Percentiles rank a stretch among this genome's conserved stretches.
These are phyloP conservation scores for Camponotus vicinus DNA, from an alignment of 1,140 invertebrate species.

Conservation along the genomic window DNA sequence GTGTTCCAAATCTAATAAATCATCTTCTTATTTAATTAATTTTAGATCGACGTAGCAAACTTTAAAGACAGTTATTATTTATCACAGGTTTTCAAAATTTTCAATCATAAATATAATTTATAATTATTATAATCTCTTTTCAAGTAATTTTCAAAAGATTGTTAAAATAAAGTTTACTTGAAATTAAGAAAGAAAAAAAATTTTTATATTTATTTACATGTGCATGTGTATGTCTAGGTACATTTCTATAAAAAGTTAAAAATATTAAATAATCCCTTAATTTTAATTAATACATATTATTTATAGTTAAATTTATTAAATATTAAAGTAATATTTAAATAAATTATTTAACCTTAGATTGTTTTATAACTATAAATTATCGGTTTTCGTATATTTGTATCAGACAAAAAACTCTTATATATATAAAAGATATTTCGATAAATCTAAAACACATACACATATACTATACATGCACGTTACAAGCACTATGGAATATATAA, in stretches of 20 bases:
- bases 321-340: too few relatives aligned
- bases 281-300: too few relatives aligned
- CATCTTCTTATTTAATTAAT: neutral
- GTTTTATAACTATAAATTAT: neutral
- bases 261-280: neutral
- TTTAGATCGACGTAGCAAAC: neutral
- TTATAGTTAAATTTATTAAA: too few relatives aligned
- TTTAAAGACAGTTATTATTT: neutral
- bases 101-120: neutral
- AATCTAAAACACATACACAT: neutral
- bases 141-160: neutral
- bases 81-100: neutral
- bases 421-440: neutral
- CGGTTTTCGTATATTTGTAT: neutral
- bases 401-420: neutral
- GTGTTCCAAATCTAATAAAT: neutral
- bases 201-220: neutral
- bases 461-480: neutral
- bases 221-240: too few relatives aligned
- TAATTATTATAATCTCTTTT: neutral
- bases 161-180: slow-evolving; percentile 13
- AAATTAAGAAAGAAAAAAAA: neutral
- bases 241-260: neutral
- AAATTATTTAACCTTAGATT: too few relatives aligned
- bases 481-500: too few relatives aligned